Percentiles rank a stretch among this genome's conserved stretches.
Conservation (phyloP, 2,113 vertebrate species). For the Onychorhynchus coronatus region DNA sequence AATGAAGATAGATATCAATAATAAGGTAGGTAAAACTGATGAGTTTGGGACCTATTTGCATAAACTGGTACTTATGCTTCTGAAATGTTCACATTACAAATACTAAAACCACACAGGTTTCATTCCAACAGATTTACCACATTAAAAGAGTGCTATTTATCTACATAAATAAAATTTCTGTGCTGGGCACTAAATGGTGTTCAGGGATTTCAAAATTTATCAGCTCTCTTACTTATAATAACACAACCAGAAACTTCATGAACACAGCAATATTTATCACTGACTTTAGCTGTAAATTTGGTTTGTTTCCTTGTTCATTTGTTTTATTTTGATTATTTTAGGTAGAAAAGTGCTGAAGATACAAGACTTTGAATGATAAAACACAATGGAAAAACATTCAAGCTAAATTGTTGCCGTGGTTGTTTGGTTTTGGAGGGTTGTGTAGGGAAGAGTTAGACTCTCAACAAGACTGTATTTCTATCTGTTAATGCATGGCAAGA, state of each 20-base stretch:
- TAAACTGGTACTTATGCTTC: not conserved
- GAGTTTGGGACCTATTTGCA: constrained; percentile 54
- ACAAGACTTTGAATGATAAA: not conserved
- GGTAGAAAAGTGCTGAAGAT: not conserved
- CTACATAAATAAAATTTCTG: constrained; percentile 29
- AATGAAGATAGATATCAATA: constrained; percentile 51
- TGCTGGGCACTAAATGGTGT: not conserved
- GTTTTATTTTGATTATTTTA: not conserved
- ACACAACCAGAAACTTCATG: not conserved
- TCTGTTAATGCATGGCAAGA: not conserved
- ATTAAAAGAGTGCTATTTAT: constrained; percentile 20
- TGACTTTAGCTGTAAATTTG: not conserved
- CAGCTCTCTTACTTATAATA: not conserved
- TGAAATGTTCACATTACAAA: constrained; percentile 25
- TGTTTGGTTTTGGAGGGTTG: not conserved
- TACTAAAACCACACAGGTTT: not conserved
- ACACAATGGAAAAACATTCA: not conserved
- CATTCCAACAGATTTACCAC: not conserved
- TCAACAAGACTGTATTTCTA: not conserved
- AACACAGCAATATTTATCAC: not conserved
- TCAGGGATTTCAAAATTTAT: constrained; percentile 17
- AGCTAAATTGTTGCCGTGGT: not conserved
- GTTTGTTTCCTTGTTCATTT: not conserved
- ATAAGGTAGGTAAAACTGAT: constrained; percentile 42
- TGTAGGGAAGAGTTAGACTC: rapidly evolving